Conservation (phyloP, 2,113 vertebrate species). For the Lynx canadensis region DNA sequence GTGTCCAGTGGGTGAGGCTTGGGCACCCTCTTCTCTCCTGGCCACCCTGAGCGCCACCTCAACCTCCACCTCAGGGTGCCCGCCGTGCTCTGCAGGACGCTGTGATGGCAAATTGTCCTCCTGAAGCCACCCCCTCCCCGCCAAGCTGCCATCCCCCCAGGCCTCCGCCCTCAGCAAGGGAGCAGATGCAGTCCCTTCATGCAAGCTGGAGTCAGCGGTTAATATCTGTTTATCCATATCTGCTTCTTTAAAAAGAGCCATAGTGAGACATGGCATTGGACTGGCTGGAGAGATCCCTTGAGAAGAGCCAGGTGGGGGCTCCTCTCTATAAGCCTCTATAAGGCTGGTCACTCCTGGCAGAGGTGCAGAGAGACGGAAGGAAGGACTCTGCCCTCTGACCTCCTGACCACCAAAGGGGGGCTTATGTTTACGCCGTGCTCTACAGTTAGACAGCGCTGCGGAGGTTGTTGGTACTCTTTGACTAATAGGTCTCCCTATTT, state of each 20-base stretch:
- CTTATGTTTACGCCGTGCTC: fast-evolving
- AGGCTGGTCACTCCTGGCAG: neutral
- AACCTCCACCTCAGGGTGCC: neutral
- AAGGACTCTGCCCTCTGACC: neutral
- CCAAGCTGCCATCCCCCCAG: too few relatives aligned
- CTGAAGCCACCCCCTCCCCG: neutral
- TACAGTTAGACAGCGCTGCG: neutral
- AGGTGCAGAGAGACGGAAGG: neutral
- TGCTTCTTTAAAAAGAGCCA: neutral
- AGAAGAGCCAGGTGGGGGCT: neutral
- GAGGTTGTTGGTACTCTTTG: neutral
- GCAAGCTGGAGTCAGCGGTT: neutral
- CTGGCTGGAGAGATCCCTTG: neutral
- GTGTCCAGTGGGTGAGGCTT: neutral
- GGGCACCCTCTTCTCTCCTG: neutral
- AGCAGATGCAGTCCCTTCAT: neutral
- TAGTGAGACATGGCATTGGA: fast-evolving
- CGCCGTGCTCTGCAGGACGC: neutral
- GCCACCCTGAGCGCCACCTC: neutral
- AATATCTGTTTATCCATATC: neutral
- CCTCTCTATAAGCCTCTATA: too few relatives aligned
- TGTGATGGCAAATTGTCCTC: neutral
- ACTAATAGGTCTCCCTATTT: neutral
- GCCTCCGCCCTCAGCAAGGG: neutral
- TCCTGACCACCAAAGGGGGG: neutral